Evolutionary conservation across 2,797 vertebrate species (phyloP).

Genomic region (Cyclura pinguis): DNA sequence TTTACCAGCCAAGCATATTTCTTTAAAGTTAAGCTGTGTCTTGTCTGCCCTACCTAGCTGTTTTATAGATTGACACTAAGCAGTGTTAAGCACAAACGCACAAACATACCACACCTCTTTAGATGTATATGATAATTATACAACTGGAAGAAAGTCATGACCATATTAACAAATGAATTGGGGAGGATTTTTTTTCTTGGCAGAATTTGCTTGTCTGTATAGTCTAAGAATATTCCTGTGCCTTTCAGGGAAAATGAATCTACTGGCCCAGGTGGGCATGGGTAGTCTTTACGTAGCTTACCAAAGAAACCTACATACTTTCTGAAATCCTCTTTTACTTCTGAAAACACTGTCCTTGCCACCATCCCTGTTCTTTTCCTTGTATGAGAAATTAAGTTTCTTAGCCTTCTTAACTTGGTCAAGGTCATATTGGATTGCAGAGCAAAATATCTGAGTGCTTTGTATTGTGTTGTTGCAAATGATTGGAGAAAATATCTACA

Average conservation of each 20-base stretch:
- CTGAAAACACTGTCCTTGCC: neutral
- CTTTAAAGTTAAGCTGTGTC: neutral
- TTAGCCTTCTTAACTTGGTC: neutral
- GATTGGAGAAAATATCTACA: neutral
- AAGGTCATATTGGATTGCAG: conserved; percentile 17
- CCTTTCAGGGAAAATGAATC: neutral
- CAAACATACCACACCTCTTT: neutral
- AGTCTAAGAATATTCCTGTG: neutral
- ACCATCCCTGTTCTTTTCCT: neutral
- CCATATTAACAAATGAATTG: neutral
- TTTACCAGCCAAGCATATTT: conserved; percentile 1
- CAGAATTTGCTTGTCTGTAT: neutral
- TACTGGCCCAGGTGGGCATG: no score
- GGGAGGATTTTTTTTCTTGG: conserved; percentile 23
- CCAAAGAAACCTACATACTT: neutral
- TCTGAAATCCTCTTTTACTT: neutral
- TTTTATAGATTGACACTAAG: neutral
- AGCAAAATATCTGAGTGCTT: neutral
- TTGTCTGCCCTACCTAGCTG: neutral
- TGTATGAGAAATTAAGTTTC: neutral
- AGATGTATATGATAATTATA: neutral
- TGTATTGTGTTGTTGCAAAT: fast-evolving
- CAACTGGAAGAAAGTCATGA: conserved; percentile 5
- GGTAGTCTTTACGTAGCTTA: no score
- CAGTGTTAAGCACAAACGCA: conserved; percentile 17